Percentiles rank a stretch among this genome's conserved stretches.
Evolutionary conservation across 2,113 vertebrate species (phyloP).

Genomic region (Tupaia chinensis): DNA sequence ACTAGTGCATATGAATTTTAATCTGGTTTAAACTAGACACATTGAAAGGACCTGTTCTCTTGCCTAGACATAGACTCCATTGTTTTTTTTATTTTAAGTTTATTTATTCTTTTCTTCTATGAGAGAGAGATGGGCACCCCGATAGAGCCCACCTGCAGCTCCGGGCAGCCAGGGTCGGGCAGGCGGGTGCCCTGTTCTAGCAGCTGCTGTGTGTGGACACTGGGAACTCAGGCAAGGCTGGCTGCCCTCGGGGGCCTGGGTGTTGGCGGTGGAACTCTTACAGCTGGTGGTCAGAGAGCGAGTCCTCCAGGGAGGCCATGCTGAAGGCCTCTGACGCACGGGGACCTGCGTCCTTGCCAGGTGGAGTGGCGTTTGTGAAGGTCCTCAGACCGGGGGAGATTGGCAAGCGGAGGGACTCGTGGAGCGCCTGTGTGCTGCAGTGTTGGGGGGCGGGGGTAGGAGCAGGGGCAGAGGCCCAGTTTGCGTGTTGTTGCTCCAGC

Average conservation of each 20-base stretch:
- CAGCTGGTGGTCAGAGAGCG: not conserved
- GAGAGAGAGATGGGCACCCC: too few relatives aligned
- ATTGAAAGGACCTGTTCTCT: not conserved
- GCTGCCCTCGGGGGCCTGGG: too few relatives aligned
- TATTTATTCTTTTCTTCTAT: too few relatives aligned
- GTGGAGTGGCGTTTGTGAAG: not conserved
- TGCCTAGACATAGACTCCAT: not conserved
- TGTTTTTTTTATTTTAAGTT: not conserved
- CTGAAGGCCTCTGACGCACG: not conserved
- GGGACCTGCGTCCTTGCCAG: not conserved
- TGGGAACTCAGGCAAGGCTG: too few relatives aligned
- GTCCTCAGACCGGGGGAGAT: not conserved
- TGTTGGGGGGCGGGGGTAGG: not conserved
- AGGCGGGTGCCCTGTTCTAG: too few relatives aligned
- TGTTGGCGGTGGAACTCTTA: too few relatives aligned
- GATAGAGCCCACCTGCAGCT: too few relatives aligned
- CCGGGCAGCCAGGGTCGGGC: too few relatives aligned
- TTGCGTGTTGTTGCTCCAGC: not conserved
- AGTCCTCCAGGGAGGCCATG: too few relatives aligned
- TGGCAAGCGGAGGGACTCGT: not conserved
- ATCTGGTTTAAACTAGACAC: not conserved
- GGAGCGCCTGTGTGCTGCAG: accelerated
- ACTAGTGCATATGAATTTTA: not conserved
- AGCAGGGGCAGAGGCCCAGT: not conserved
- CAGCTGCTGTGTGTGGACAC: too few relatives aligned